A percentile compares a stretch with the other conserved stretches of the same genome.
phyloP scores from a whole-genome alignment of 2,888 invertebrate species.

The Drosophila niveifrons region DNA sequence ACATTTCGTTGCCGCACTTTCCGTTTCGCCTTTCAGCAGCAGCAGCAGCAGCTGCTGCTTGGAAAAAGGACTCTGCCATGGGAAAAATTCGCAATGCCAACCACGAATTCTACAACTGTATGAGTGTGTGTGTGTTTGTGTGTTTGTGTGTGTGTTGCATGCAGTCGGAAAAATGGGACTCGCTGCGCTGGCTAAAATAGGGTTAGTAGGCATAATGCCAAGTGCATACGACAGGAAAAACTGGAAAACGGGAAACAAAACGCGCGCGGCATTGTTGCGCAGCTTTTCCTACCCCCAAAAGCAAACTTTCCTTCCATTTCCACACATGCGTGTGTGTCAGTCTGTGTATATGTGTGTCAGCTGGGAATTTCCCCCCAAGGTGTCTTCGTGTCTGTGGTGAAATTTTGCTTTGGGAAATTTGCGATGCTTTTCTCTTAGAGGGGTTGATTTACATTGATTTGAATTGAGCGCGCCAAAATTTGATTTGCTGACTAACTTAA shows the following conservation, averaged over 20 bases:
- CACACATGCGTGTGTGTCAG: constrained; percentile 18
- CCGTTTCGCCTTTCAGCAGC: constrained; percentile 64
- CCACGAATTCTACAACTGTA: background rate
- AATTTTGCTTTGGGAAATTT: constrained; percentile 15
- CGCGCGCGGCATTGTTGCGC: constrained; percentile 70
- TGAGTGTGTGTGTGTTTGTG: constrained; percentile 1
- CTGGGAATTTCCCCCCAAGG: constrained; percentile 30
- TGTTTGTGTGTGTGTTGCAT: constrained; percentile 39
- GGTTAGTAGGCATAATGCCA: constrained; percentile 86
- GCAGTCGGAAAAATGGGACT: constrained; percentile 83
- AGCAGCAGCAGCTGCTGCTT: constrained; percentile 43
- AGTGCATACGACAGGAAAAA: constrained; percentile 78
- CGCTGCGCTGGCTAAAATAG: constrained; percentile 84
- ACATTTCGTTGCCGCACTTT: constrained; percentile 74
- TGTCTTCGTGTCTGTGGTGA: constrained; percentile 12
- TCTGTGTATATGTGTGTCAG: background rate
- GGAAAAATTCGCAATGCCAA: constrained; percentile 63
- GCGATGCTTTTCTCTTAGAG: background rate
- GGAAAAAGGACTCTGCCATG: constrained; percentile 59
- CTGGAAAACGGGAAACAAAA: no score
- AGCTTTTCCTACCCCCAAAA: constrained; percentile 79
- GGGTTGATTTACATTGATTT: constrained; percentile 25
- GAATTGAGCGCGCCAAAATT: constrained; percentile 6
- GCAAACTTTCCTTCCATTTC: constrained; percentile 53
- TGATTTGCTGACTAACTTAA: background rate